Conservation (phyloP, 2,888 invertebrate genomes). For the Cheilosia vulpina region DNA sequence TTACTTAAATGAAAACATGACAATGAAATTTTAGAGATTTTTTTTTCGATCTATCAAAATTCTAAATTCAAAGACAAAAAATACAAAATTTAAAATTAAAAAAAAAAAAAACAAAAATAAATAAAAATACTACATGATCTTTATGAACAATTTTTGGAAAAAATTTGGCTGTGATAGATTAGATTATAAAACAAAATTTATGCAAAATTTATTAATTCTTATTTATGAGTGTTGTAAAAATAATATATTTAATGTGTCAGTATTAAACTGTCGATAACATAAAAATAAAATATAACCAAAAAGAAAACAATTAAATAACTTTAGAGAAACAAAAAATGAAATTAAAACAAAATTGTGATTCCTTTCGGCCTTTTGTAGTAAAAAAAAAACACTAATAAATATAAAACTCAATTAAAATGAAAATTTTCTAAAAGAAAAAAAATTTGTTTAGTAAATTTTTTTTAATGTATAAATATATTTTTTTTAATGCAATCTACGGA, state of each 20-base stretch:
- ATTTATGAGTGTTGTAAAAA: constrained; percentile 74
- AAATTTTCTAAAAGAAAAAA: constrained; percentile 42
- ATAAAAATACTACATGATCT: constrained; percentile 75
- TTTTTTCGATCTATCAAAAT: constrained; percentile 78
- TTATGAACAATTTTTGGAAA: constrained; percentile 81
- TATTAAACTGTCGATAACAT: constrained; percentile 75
- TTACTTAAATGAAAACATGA: constrained; percentile 61
- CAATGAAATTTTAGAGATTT: constrained; percentile 69
- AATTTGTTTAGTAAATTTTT: constrained; percentile 50
- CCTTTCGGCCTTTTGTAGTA: constrained; percentile 80
- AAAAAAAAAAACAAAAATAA: constrained; percentile 64
- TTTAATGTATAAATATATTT: constrained; percentile 43
- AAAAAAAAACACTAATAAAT: constrained; percentile 76
- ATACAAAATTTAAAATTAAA: constrained; percentile 73
- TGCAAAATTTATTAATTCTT: constrained; percentile 76
- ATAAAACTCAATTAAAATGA: constrained; percentile 54
- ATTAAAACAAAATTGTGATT: constrained; percentile 81
- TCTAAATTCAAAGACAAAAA: constrained; percentile 81
- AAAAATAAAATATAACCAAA: constrained; percentile 31
- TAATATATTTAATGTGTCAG: constrained; percentile 75
- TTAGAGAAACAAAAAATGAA: constrained; percentile 75
- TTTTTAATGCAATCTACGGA: constrained; percentile 58
- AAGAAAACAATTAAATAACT: constrained; percentile 77
- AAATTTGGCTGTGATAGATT: constrained; percentile 84
- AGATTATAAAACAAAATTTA: constrained; percentile 76